Conservation (phyloP, 2,888 invertebrate species). For the Polyploca ridens region DNA sequence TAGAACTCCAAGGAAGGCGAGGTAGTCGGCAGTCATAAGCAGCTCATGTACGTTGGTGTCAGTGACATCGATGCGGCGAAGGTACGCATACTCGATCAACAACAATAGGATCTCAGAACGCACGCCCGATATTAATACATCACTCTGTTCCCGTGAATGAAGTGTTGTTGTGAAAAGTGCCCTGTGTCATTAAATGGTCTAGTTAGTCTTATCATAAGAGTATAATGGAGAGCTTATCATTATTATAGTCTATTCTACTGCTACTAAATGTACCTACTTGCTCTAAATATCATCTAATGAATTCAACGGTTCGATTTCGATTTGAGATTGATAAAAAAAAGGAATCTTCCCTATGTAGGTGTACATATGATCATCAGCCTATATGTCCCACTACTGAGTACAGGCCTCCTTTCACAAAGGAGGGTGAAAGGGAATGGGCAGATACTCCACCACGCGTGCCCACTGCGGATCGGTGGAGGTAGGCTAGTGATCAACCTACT, state of each 20-base stretch:
- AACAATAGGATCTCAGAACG: conserved; percentile 90
- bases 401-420: too few relatives aligned
- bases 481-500: too few relatives aligned
- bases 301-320: background rate
- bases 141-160: conserved; percentile 87
- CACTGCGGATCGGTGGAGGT: too few relatives aligned
- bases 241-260: background rate
- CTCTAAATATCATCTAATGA: background rate
- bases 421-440: too few relatives aligned
- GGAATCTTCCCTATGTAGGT: too few relatives aligned
- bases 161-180: conserved; percentile 93
- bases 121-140: conserved; percentile 91
- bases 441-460: too few relatives aligned
- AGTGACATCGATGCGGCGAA: conserved; percentile 90
- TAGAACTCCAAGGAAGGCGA: conserved; percentile 92
- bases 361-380: too few relatives aligned
- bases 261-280: background rate
- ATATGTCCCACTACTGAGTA: too few relatives aligned
- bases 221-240: background rate
- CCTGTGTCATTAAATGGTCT: conserved; percentile 64
- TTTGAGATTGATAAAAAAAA: background rate
- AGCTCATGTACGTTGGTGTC: conserved; percentile 92
- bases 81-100: conserved; percentile 93
- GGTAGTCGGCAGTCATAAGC: conserved; percentile 94
- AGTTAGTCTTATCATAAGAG: background rate